Conservation (phyloP, 1,140 invertebrate species). For the Chionoecetes opilio region DNA sequence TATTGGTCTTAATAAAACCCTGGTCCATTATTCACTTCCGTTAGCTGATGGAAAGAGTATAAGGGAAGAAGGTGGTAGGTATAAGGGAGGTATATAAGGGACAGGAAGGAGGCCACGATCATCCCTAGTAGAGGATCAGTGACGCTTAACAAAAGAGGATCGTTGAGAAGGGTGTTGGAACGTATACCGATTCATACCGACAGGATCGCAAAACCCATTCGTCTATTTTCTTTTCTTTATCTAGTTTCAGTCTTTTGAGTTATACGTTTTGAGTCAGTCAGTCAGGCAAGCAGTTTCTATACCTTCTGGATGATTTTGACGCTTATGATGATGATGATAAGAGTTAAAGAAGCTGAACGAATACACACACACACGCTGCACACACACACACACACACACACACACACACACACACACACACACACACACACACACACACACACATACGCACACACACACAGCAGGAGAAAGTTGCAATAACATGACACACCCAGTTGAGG, state of each 20-base stretch:
- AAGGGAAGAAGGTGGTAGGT: background rate
- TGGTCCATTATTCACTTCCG: conserved; percentile 40
- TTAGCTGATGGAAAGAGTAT: background rate
- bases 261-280: background rate
- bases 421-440: no score
- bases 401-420: background rate
- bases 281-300: background rate
- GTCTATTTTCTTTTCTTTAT: no score
- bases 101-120: background rate
- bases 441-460: no score
- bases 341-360: no score
- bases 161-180: conserved; percentile 50
- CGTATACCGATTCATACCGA: background rate
- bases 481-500: background rate
- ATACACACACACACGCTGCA: no score
- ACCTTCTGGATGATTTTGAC: background rate
- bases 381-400: no score
- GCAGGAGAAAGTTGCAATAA: background rate
- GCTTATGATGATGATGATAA: background rate
- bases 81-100: background rate
- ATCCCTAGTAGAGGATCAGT: conserved; percentile 23
- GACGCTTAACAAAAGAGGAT: conserved; percentile 55
- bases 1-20: conserved; percentile 56
- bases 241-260: conserved; percentile 43
- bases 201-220: conserved; percentile 11